These are phyloP conservation scores for Cacoxenus indagator DNA, from an alignment of 2,888 invertebrate genomes.

Conservation along the genomic window DNA sequence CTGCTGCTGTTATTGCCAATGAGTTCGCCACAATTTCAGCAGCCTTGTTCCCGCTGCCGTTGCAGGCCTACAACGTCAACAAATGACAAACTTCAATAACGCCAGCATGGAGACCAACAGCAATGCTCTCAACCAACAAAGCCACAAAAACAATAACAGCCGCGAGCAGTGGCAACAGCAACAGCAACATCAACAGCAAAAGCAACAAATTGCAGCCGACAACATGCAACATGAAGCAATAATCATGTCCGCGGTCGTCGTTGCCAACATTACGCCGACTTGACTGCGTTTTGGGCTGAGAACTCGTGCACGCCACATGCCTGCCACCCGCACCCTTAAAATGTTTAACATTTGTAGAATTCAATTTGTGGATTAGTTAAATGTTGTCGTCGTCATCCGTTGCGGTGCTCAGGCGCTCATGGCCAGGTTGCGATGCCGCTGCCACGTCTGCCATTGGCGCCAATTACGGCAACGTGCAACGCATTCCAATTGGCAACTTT, in stretches of 20 bases:
- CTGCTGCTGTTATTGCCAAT: neutral
- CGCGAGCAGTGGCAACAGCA: neutral
- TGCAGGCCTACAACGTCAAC: neutral
- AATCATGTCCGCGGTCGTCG: slow-evolving; percentile 14
- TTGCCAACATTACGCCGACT: neutral
- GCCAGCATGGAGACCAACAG: neutral
- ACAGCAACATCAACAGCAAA: neutral
- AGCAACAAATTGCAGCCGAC: neutral
- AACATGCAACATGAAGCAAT: slow-evolving; percentile 14
- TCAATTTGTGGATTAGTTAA: slow-evolving; percentile 28
- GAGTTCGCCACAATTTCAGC: slow-evolving; percentile 11
- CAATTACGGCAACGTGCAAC: slow-evolving; percentile 15
- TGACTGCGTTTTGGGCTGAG: neutral
- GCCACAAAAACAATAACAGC: neutral
- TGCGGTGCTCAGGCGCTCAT: neutral
- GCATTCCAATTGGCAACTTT: slow-evolving; percentile 6
- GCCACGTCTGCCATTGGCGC: slow-evolving; percentile 14
- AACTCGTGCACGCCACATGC: neutral
- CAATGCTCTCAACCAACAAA: neutral
- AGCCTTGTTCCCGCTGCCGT: neutral
- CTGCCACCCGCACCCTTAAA: neutral
- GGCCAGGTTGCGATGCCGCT: neutral
- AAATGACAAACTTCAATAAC: slow-evolving; percentile 16
- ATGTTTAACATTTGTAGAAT: slow-evolving; percentile 36
- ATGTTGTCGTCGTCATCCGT: slow-evolving; percentile 7